These are phyloP conservation scores for Pseudeuparius sepicola DNA, from an alignment of 2,888 invertebrate species.

Conservation along the genomic window DNA sequence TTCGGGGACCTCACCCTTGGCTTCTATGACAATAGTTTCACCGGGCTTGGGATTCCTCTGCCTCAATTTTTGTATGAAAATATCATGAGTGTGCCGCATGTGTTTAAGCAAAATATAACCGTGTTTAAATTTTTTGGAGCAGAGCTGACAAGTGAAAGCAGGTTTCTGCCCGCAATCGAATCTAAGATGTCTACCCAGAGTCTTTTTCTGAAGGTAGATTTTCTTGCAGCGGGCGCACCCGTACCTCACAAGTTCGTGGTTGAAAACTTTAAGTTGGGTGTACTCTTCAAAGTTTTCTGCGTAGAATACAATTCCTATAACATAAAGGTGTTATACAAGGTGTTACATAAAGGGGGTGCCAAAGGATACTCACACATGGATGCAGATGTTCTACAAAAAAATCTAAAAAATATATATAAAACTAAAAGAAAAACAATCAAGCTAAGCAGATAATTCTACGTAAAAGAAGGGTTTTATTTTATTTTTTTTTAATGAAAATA, in stretches of 20 bases:
- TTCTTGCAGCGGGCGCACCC: slow-evolving; percentile 34
- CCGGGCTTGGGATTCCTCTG: slow-evolving; percentile 25
- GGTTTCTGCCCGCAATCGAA: slow-evolving; percentile 41
- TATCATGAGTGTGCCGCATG: slow-evolving; percentile 33
- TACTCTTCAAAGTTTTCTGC: slow-evolving; percentile 36
- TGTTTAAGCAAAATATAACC: slow-evolving; percentile 35
- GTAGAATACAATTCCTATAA: slow-evolving; percentile 31
- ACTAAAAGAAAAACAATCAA: slow-evolving; percentile 2
- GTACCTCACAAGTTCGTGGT: slow-evolving; percentile 32
- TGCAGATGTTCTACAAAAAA: slow-evolving; percentile 15
- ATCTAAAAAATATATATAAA: slow-evolving; percentile 8
- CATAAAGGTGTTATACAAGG: slow-evolving; percentile 20
- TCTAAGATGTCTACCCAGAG: slow-evolving; percentile 38
- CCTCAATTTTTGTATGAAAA: slow-evolving; percentile 29
- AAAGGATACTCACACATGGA: slow-evolving; percentile 22
- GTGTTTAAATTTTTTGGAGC: slow-evolving; percentile 33
- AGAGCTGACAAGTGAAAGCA: slow-evolving; percentile 34
- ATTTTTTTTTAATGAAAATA: no score
- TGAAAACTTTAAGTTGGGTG: slow-evolving; percentile 32
- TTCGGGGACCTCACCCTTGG: no score
- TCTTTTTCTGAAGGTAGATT: slow-evolving; percentile 37
- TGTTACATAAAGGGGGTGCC: slow-evolving; percentile 4
- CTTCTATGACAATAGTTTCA: no score
- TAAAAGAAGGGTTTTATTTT: no score
- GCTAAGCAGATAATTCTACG: no score